A percentile compares a stretch with the other conserved stretches of the same genome.
Evolutionary conservation across 2,888 invertebrate genomes (phyloP).

Genomic region (Xylota sylvarum): DNA sequence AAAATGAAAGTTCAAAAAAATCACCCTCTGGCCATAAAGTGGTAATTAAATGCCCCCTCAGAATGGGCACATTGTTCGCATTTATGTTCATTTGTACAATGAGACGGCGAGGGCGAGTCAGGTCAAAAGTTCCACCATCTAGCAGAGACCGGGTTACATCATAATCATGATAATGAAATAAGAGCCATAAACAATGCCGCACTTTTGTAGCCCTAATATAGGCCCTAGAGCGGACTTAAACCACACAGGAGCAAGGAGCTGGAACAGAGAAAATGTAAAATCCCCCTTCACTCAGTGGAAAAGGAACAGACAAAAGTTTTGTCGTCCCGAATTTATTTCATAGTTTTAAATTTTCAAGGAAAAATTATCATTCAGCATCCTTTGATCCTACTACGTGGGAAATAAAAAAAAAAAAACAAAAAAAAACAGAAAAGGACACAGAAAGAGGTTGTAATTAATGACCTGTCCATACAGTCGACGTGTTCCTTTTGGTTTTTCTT

Average conservation of each 20-base stretch:
- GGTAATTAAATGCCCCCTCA: constrained; percentile 70
- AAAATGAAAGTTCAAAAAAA: constrained; percentile 59
- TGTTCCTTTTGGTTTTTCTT: constrained; percentile 41
- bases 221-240: constrained; percentile 14
- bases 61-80: constrained; percentile 62
- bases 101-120: constrained; percentile 4
- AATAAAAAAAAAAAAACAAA: constrained; percentile 16
- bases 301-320: constrained; percentile 43
- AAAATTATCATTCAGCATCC: constrained; percentile 41
- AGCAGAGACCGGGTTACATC: constrained; percentile 38
- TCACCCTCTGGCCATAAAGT: constrained; percentile 68
- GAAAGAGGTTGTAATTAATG: constrained; percentile 65
- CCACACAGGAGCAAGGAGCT: not conserved
- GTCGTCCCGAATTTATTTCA: constrained; percentile 58
- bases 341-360: constrained; percentile 56
- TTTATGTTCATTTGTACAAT: constrained; percentile 50
- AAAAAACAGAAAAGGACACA: constrained; percentile 15
- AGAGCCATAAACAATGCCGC: constrained; percentile 52
- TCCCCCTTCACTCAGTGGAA: constrained; percentile 27
- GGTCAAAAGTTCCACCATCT: constrained; percentile 28
- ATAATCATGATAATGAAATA: constrained; percentile 65
- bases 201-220: constrained; percentile 38
- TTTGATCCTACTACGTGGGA: constrained; percentile 52
- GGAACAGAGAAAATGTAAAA: constrained; percentile 33
- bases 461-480: constrained; percentile 65